Conservation (phyloP, 2,888 invertebrate genomes). For the Diploptera punctata region DNA sequence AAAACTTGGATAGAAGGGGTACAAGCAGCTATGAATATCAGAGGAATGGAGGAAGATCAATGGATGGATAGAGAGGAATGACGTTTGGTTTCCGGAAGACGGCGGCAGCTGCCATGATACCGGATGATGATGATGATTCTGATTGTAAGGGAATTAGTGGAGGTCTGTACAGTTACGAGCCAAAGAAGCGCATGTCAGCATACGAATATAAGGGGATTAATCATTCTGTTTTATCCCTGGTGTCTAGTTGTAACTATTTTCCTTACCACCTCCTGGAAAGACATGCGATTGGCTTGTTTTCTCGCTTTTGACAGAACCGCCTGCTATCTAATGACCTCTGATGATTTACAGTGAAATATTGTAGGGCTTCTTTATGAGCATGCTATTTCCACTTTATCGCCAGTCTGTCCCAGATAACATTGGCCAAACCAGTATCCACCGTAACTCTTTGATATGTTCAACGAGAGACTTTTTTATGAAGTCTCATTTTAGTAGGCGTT, state of each 20-base stretch:
- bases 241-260: too few species aligned
- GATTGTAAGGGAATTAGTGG: not conserved
- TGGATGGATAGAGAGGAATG: too few species aligned
- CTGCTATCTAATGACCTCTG: constrained; percentile 33
- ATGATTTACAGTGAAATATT: constrained; percentile 38
- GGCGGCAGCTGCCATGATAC: too few species aligned
- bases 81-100: too few species aligned
- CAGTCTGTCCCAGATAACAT: constrained; percentile 26
- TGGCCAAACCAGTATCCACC: not conserved
- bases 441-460: not conserved
- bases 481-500: not conserved
- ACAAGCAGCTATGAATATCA: too few species aligned
- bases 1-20: too few species aligned
- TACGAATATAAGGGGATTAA: too few species aligned
- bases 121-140: too few species aligned
- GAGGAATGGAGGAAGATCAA: too few species aligned
- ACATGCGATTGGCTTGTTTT: not conserved
- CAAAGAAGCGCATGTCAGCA: not conserved
- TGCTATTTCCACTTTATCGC: constrained; percentile 39
- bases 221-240: too few species aligned
- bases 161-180: not conserved
- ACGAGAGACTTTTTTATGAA: not conserved
- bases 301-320: constrained; percentile 8
- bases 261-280: not conserved
- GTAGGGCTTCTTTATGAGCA: constrained; percentile 38